These are phyloP conservation scores for Netelia virgata DNA, from an alignment of 2,888 invertebrate species.

Conservation along the genomic window DNA sequence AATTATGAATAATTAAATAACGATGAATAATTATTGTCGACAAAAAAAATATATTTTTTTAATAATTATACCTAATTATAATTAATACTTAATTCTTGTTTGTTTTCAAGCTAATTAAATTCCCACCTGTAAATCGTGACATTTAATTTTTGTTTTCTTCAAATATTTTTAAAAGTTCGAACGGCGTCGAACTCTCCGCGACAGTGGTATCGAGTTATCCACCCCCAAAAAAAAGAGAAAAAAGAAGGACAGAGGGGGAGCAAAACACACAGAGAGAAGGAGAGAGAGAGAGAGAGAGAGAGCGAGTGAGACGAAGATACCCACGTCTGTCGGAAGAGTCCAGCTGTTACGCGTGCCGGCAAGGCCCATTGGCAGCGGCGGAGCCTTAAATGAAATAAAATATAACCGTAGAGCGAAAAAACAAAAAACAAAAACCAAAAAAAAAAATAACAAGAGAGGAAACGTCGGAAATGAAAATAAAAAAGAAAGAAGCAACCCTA, in stretches of 20 bases:
- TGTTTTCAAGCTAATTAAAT: no score
- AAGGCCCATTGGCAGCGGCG: constrained; percentile 28
- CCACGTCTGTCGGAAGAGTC: constrained; percentile 30
- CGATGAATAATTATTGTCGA: no score
- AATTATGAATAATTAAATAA: neutral
- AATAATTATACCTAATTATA: no score
- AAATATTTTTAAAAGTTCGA: no score
- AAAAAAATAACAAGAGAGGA: constrained; percentile 17
- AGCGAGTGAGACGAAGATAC: neutral
- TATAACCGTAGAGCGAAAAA: neutral
- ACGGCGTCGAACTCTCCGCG: no score
- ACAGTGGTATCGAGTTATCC: no score
- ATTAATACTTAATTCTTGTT: no score
- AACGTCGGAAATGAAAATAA: constrained; percentile 26
- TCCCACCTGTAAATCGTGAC: no score
- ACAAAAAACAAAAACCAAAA: neutral
- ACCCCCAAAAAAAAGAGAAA: no score
- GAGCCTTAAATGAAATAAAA: constrained; percentile 25
- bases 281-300: neutral
- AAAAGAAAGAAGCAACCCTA: constrained; percentile 9
- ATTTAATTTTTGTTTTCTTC: no score
- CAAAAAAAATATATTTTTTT: no score
- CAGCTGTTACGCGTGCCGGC: constrained; percentile 44
- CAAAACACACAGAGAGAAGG: neutral
- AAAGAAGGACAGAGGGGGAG: neutral